Base-by-base conservation (phyloP, 2,113 vertebrate species). In the Lonchura striata region DNA sequence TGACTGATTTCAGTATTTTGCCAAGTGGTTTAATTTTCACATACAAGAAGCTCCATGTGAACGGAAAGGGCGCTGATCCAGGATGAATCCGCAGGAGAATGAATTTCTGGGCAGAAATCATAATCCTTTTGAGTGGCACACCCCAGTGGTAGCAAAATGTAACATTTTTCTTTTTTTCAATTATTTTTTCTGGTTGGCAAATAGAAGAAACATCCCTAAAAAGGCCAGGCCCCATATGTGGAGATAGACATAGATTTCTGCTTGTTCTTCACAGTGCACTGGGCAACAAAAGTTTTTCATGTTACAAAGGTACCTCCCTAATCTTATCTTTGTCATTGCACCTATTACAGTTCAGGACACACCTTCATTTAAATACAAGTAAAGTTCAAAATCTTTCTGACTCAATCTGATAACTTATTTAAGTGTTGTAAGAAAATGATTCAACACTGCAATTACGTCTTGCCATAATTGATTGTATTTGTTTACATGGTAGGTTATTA, bases 121-220 rank as follows among this genome's bases (percentile, higher is more conserved):
- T 88, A 94, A 92, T 72, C 56, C 65, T 89, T 94, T 75, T 84
- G 76, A 78, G 72, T 92, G 94, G 94, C 95, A 96, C 96, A 94
- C 94, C 92, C 92, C 88, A 96, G 95, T 93, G 92, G 94, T 22
- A 92, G 93, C 35, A 94, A 83, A 92, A 94, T 53, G 86, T 52
- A 96, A 53, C 21, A 14, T 90, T 82, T 2, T 21, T 46, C 22
- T 49, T 63, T 66, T 46, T 7, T 35, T 16, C 41, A n/a, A 20
- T 53, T 76, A 46, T 23, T 88, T 3, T 80, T 88, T 83, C 59
- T 94, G 56, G 7, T 44, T 42, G 30, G 27, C 65, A 91, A 88
- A 69, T 18, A 61, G 17, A 77, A 41, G 31, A 70, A 86, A 42
- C 7, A 56, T 25, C 19, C 11, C n/a, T 39, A 25, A 65, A 70